Percentiles rank a stretch among this genome's conserved stretches.
Conservation (phyloP, 2,113 vertebrate species). For the Crotalus horridus region DNA sequence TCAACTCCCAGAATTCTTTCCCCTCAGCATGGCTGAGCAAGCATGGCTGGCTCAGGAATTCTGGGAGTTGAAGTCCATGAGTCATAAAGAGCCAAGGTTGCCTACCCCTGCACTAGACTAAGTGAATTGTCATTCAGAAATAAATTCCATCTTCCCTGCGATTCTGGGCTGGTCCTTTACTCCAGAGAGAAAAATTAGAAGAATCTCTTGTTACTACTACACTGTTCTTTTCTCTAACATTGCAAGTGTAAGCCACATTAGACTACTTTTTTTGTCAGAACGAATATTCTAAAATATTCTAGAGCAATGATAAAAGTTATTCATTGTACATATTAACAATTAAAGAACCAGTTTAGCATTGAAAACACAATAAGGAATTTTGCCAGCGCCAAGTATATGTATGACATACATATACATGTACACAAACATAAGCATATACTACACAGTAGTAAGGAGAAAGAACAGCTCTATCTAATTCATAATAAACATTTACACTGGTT, state of each 20-base stretch:
- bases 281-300: background rate
- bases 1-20: too few relatives aligned
- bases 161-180: background rate
- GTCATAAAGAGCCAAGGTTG: too few relatives aligned
- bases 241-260: background rate
- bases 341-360: background rate
- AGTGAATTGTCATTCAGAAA: background rate
- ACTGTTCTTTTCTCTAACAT: background rate
- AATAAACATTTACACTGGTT: background rate
- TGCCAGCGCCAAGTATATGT: background rate
- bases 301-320: background rate
- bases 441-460: background rate
- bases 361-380: background rate
- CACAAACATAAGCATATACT: background rate
- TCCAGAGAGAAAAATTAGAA: background rate
- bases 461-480: background rate
- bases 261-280: background rate
- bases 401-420: background rate
- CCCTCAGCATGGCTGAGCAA: too few relatives aligned
- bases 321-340: background rate
- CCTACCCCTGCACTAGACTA: background rate
- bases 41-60: too few relatives aligned
- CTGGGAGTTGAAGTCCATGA: too few relatives aligned
- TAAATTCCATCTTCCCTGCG: background rate
- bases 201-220: background rate